Evolutionary conservation across 92 coral and sea anemone species (phyloP).

Genomic region (Porites evermanni): DNA sequence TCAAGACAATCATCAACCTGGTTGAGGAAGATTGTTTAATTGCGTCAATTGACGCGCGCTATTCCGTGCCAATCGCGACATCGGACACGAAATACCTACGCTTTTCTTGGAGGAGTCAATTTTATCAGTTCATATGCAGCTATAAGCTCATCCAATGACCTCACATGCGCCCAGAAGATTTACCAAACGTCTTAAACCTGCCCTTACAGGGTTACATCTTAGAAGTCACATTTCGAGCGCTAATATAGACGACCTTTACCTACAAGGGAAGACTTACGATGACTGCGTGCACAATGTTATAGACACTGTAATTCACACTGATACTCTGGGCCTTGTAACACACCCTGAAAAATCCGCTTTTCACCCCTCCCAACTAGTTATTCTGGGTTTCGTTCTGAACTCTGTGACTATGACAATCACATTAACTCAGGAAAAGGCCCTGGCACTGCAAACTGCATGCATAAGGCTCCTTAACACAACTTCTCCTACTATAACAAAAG

Average conservation of each 20-base stretch:
- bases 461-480: background rate
- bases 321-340: conserved; percentile 31
- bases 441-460: background rate
- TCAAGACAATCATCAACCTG: conserved; percentile 1
- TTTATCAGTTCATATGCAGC: conserved; percentile 40
- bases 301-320: conserved; percentile 31
- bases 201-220: conserved; percentile 33
- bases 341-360: conserved; percentile 51
- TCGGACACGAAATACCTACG: conserved; percentile 15
- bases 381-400: background rate
- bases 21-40: conserved; percentile 5
- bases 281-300: conserved; percentile 40
- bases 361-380: conserved; percentile 18
- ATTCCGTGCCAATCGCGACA: background rate
- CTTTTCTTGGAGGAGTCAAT: conserved; percentile 21
- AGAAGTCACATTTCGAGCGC: conserved; percentile 45
- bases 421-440: background rate
- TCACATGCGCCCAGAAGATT: conserved; percentile 44
- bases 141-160: conserved; percentile 18
- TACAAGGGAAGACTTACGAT: conserved; percentile 39
- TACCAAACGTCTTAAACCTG: conserved; percentile 51
- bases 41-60: background rate
- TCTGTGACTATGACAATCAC: conserved; percentile 5
- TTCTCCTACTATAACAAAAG: conserved; percentile 40
- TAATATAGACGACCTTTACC: conserved; percentile 40